phyloP scores from a whole-genome alignment of 2,797 vertebrate genomes.

The Molossus molossus region DNA sequence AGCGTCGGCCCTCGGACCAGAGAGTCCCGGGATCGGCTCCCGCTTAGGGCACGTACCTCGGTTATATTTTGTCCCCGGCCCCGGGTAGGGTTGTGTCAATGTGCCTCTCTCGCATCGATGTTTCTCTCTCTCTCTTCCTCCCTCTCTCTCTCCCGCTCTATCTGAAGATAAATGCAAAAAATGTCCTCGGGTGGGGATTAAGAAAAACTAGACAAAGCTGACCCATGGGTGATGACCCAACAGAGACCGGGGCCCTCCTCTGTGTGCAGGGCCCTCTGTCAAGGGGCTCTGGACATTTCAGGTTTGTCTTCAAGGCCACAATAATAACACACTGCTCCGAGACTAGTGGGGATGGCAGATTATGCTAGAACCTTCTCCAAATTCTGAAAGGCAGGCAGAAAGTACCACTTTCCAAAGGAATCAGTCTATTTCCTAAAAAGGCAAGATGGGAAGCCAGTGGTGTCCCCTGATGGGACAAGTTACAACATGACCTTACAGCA shows the following conservation, averaged over 20 bases:
- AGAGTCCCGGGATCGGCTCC: too few relatives aligned
- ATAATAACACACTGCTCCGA: not conserved
- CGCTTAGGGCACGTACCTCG: too few relatives aligned
- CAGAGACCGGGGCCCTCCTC: not conserved
- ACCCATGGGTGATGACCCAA: not conserved
- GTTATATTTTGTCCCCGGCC: too few relatives aligned
- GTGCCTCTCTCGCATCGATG: too few relatives aligned
- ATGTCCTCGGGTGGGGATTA: too few relatives aligned
- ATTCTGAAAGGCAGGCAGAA: conserved; percentile 28
- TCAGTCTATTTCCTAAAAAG: conserved; percentile 17
- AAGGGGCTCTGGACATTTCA: not conserved
- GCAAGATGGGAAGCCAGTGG: not conserved
- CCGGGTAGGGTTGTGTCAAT: too few relatives aligned
- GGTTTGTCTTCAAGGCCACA: not conserved
- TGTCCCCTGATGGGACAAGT: not conserved
- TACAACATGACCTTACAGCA: not conserved
- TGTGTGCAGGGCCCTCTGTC: not conserved
- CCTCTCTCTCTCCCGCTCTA: too few relatives aligned
- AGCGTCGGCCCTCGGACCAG: too few relatives aligned
- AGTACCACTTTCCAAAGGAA: not conserved
- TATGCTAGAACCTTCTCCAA: not conserved
- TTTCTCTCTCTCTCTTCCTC: too few relatives aligned
- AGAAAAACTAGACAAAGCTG: not conserved
- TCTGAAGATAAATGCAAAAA: too few relatives aligned
- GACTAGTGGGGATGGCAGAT: not conserved